phyloP scores from a whole-genome alignment of 2,888 invertebrate genomes.

The Automeris io region DNA sequence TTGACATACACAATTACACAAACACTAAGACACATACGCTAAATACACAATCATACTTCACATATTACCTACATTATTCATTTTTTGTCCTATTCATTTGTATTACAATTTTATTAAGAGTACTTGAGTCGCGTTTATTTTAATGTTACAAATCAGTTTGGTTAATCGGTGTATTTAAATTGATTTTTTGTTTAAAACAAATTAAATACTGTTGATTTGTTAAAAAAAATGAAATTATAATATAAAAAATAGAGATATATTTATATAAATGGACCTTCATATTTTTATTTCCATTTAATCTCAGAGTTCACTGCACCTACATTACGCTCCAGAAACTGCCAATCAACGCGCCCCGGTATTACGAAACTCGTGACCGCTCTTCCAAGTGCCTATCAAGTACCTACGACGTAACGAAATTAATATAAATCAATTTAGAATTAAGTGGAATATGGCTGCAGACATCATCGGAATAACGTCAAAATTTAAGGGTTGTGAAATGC shows the following conservation, averaged over 20 bases:
- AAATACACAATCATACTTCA: no score
- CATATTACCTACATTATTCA: no score
- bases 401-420: slow-evolving; percentile 12
- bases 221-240: background rate
- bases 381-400: slow-evolving; percentile 5
- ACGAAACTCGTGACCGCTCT: slow-evolving; percentile 9
- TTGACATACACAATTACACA: no score
- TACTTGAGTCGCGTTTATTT: no score
- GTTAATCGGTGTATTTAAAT: no score
- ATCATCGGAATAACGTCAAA: slow-evolving; percentile 19
- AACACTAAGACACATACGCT: no score
- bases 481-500: no score
- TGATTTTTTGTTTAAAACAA: no score
- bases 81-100: no score
- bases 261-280: background rate
- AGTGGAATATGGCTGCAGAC: slow-evolving; percentile 8
- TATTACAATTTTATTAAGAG: no score
- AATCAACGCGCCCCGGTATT: slow-evolving; percentile 7
- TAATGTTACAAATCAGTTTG: no score
- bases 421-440: slow-evolving; percentile 8
- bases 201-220: no score
- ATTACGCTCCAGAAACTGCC: slow-evolving; percentile 2
- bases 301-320: background rate
- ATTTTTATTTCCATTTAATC: background rate
- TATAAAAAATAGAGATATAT: background rate